phyloP scores from a whole-genome alignment of 2,888 invertebrate genomes.

The Endotricha flammealis region DNA sequence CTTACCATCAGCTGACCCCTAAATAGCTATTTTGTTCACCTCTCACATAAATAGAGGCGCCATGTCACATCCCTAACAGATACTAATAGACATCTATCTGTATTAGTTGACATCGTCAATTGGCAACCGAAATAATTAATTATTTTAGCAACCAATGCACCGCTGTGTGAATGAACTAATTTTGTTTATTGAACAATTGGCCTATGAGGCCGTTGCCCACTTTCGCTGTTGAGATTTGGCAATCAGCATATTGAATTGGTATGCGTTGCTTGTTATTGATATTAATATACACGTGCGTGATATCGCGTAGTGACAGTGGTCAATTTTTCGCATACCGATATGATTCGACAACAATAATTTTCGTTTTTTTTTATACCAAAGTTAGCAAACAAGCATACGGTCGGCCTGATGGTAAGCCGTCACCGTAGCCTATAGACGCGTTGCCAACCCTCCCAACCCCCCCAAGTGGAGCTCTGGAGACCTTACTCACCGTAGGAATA shows the following conservation, averaged over 20 bases:
- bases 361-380: too few relatives aligned
- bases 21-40: too few relatives aligned
- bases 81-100: constrained; percentile 45
- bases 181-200: constrained; percentile 32
- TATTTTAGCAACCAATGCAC: constrained; percentile 47
- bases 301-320: background rate
- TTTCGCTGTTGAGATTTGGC: constrained; percentile 32
- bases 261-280: constrained; percentile 8
- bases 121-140: constrained; percentile 52
- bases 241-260: constrained; percentile 23
- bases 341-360: background rate
- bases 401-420: too few relatives aligned
- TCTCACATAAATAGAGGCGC: constrained; percentile 2
- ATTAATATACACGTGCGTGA: constrained; percentile 3
- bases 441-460: too few relatives aligned
- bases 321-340: too few relatives aligned
- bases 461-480: too few relatives aligned
- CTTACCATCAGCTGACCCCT: too few relatives aligned
- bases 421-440: too few relatives aligned
- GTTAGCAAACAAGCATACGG: too few relatives aligned
- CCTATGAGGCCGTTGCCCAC: constrained; percentile 31
- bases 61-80: background rate
- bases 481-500: too few relatives aligned
- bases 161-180: constrained; percentile 40
- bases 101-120: constrained; percentile 61